These are phyloP conservation scores for Peromyscus polionotus DNA, from an alignment of 2,113 vertebrate species.

Conservation along the genomic window DNA sequence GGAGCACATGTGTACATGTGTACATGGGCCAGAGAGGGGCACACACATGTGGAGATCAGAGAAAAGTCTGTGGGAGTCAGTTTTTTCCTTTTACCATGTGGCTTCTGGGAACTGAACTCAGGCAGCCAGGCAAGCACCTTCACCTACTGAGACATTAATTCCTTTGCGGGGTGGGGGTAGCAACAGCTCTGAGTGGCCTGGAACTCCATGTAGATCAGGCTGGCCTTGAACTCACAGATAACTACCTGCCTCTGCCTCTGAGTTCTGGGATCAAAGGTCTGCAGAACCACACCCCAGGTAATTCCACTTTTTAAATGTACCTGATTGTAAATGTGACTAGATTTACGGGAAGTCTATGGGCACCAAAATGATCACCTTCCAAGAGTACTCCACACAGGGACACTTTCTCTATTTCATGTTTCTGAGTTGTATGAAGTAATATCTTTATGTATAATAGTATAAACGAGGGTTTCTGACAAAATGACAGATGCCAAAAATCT, in stretches of 20 bases:
- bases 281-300: not conserved
- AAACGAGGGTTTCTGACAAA: not conserved
- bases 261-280: not conserved
- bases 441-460: not conserved
- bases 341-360: not conserved
- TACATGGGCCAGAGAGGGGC: not conserved
- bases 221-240: not conserved
- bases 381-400: not conserved
- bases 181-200: not conserved
- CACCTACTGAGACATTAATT: too few relatives aligned
- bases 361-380: not conserved
- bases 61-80: not conserved
- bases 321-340: not conserved
- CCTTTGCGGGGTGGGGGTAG: not conserved
- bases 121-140: not conserved
- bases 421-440: not conserved
- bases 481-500: not conserved
- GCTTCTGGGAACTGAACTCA: not conserved
- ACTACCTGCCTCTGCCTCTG: not conserved
- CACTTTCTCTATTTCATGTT: too few relatives aligned
- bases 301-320: not conserved
- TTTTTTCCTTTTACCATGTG: not conserved
- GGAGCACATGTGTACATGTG: not conserved
- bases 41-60: not conserved
- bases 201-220: not conserved